Conservation (phyloP, 2,888 invertebrate genomes). For the Erebia ligea region DNA sequence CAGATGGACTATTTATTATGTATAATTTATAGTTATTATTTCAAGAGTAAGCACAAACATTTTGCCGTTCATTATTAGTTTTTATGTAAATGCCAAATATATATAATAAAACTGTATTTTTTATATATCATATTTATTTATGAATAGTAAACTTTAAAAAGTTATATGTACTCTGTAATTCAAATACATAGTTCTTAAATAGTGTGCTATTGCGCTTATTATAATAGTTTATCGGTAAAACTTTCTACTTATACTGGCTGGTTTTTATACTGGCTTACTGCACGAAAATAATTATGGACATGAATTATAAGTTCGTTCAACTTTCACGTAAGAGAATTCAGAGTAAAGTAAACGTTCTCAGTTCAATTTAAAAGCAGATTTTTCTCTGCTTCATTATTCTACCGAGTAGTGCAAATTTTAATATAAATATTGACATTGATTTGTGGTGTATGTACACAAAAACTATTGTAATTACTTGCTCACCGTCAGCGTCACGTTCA, state of each 20-base stretch:
- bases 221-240: slow-evolving; percentile 15
- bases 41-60: no score
- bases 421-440: slow-evolving; percentile 36
- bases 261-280: background rate
- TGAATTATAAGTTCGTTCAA: slow-evolving; percentile 15
- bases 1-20: no score
- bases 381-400: background rate
- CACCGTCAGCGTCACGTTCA: slow-evolving; percentile 76
- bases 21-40: no score
- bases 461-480: slow-evolving; percentile 41
- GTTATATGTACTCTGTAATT: background rate
- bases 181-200: background rate
- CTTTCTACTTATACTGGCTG: no score
- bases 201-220: background rate
- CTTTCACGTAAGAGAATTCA: background rate
- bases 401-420: slow-evolving; percentile 10
- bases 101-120: no score
- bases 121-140: no score
- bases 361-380: background rate
- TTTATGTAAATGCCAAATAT: no score
- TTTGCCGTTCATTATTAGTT: no score
- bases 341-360: background rate
- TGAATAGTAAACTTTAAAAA: background rate
- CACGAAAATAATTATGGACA: slow-evolving; percentile 17
- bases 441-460: slow-evolving; percentile 25